Conservation (phyloP, 2,113 vertebrate species). For the Xyrauchen texanus region DNA sequence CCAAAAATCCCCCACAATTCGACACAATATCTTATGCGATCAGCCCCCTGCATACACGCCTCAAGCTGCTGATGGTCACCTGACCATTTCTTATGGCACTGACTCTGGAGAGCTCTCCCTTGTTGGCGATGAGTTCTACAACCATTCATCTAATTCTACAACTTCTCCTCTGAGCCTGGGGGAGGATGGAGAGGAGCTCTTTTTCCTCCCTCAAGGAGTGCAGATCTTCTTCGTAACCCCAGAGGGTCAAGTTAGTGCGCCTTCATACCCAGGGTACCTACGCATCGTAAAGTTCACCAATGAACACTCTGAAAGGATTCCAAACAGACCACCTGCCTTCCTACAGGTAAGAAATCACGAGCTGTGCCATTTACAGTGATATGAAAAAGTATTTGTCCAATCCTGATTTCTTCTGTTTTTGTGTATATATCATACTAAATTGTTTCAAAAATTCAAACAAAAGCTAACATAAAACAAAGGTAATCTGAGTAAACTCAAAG, state of each 20-base stretch:
- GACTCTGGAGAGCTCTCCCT: conserved; percentile 86
- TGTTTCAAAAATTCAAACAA: too few species aligned
- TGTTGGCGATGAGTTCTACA: conserved; percentile 86
- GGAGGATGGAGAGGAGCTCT: conserved; percentile 89
- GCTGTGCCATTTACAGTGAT: background rate
- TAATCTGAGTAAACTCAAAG: too few species aligned
- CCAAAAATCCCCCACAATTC: conserved; percentile 55
- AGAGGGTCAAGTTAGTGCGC: conserved; percentile 92
- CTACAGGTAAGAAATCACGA: conserved; percentile 82
- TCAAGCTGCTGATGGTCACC: conserved; percentile 87
- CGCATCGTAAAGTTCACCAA: conserved; percentile 90
- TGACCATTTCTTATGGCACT: conserved; percentile 90
- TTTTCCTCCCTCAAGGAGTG: conserved; percentile 90
- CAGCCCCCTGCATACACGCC: conserved; percentile 91
- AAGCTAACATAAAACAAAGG: too few species aligned
- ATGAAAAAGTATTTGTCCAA: too few species aligned
- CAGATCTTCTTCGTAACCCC: conserved; percentile 96
- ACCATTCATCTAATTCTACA: conserved; percentile 70
- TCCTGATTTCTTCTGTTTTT: too few species aligned
- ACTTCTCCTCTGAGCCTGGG: conserved; percentile 82
- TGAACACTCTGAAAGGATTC: conserved; percentile 70
- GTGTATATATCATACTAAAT: too few species aligned
- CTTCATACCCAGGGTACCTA: conserved; percentile 94
- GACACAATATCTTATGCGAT: conserved; percentile 59
- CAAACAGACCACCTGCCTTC: conserved; percentile 85